Conservation (phyloP, 2,113 vertebrate species). For the Prionailurus bengalensis region DNA sequence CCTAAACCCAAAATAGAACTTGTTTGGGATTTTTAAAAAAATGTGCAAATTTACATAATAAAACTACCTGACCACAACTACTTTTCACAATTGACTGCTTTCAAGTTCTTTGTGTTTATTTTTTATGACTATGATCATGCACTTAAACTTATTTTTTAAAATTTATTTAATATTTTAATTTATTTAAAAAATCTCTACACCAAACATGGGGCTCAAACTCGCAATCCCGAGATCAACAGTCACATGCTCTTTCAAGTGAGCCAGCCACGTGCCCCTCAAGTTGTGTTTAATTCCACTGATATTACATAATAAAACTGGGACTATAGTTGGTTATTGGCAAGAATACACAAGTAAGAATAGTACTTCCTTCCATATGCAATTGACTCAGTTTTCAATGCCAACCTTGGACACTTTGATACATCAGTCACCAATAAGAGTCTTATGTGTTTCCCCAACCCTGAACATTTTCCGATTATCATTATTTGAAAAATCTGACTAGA, state of each 20-base stretch:
- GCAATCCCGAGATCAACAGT: too few relatives aligned
- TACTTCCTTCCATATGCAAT: background rate
- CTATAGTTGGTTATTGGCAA: background rate
- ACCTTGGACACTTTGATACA: background rate
- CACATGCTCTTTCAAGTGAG: too few relatives aligned
- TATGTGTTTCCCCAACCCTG: background rate
- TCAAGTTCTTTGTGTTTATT: background rate
- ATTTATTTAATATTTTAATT: too few relatives aligned
- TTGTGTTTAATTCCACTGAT: slow-evolving; percentile 17
- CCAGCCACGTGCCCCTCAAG: too few relatives aligned
- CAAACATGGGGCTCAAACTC: too few relatives aligned
- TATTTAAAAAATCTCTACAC: too few relatives aligned
- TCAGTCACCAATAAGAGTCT: slow-evolving; percentile 3
- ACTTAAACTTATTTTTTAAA: too few relatives aligned
- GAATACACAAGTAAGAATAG: background rate
- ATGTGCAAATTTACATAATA: slow-evolving; percentile 27
- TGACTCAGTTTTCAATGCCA: background rate
- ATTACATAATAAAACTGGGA: slow-evolving; percentile 8
- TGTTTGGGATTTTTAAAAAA: background rate
- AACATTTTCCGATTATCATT: background rate
- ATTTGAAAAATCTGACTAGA: background rate
- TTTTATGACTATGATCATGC: too few relatives aligned
- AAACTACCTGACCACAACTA: background rate
- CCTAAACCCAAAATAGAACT: background rate
- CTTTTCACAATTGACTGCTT: background rate